Conservation (phyloP, 1,140 invertebrate species). For the Sitobion miscanthi region DNA sequence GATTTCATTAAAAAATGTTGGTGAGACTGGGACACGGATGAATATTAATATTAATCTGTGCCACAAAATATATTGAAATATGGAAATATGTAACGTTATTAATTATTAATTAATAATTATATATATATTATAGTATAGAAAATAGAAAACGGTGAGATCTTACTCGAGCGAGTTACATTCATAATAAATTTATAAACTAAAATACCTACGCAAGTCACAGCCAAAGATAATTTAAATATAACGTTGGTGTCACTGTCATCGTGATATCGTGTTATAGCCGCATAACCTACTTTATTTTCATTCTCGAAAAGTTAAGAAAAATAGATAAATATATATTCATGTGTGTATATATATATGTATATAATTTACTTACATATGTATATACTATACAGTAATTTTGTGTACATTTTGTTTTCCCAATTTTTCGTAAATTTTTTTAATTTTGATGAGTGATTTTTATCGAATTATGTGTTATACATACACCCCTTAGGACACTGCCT, state of each 20-base stretch:
- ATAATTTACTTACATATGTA: background rate
- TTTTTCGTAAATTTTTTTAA: conserved; percentile 34
- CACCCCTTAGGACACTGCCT: background rate
- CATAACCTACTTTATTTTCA: conserved; percentile 56
- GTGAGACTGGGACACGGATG: no score
- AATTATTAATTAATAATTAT: no score
- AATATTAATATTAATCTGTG: no score
- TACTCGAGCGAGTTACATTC: no score
- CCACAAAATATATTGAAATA: no score
- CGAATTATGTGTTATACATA: conserved; percentile 45
- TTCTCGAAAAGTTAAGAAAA: conserved; percentile 53
- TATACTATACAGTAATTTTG: conserved; percentile 27
- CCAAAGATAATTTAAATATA: conserved; percentile 3
- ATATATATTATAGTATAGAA: no score
- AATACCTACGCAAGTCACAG: background rate
- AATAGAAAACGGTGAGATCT: no score
- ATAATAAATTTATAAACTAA: no score
- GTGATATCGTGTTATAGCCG: conserved; percentile 54
- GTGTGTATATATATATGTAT: background rate
- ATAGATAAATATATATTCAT: conserved; percentile 44
- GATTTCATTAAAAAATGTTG: no score
- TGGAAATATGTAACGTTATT: no score
- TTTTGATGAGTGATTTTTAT: conserved; percentile 32
- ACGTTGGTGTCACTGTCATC: conserved; percentile 29
- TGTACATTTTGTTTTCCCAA: conserved; percentile 49